phyloP scores from a whole-genome alignment of 2,113 vertebrate species.

The Syngnathus floridae region DNA sequence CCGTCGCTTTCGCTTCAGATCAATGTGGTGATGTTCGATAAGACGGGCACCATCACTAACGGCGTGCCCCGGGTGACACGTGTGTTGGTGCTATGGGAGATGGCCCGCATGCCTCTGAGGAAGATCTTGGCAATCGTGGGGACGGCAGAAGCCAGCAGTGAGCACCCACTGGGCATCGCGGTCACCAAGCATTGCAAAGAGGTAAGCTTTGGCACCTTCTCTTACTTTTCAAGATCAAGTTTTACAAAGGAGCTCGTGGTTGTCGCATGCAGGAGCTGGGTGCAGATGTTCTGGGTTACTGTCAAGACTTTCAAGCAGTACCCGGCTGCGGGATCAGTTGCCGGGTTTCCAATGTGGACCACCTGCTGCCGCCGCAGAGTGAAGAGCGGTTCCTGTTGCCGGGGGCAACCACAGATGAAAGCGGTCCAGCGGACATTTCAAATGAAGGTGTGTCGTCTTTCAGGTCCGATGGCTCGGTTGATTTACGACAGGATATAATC shows the following conservation, averaged over 20 bases:
- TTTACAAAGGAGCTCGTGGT: neutral
- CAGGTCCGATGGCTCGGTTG: neutral
- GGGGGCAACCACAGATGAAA: constrained; percentile 50
- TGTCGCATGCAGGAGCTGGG: constrained; percentile 77
- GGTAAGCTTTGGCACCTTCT: constrained; percentile 55
- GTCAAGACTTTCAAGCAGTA: constrained; percentile 89
- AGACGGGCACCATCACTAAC: constrained; percentile 92
- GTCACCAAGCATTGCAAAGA: constrained; percentile 89
- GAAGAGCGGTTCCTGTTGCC: constrained; percentile 40
- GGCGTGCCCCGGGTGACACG: constrained; percentile 85
- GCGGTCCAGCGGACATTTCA: constrained; percentile 19
- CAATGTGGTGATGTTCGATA: constrained; percentile 92
- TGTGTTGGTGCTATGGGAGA: constrained; percentile 80
- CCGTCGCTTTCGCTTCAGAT: constrained; percentile 68
- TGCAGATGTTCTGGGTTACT: constrained; percentile 78
- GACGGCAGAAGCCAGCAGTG: constrained; percentile 91
- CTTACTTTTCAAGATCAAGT: neutral
- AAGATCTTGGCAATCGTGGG: constrained; percentile 85
- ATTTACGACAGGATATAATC: neutral
- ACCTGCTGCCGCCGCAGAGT: constrained; percentile 59
- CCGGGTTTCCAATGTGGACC: constrained; percentile 79
- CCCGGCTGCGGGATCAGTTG: constrained; percentile 96
- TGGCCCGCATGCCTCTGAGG: constrained; percentile 75
- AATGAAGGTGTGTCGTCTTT: constrained; percentile 26
- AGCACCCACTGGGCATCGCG: constrained; percentile 88